Conservation (phyloP, 2,888 invertebrate species). For the Diarsia mendica region DNA sequence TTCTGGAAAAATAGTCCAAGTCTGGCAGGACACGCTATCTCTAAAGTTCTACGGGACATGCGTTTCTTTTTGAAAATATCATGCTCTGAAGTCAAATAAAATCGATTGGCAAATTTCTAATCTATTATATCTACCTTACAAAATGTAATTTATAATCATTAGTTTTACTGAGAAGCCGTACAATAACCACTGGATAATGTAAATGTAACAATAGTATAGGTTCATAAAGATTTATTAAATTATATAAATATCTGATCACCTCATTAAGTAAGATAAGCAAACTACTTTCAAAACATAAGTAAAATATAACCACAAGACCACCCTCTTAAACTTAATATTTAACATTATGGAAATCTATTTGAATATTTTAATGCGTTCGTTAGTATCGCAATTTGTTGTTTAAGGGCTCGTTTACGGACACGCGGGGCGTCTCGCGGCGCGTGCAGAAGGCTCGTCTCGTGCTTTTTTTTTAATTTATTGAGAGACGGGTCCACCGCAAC, state of each 20-base stretch:
- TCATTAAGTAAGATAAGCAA: slow-evolving; percentile 59
- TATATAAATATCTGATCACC: slow-evolving; percentile 63
- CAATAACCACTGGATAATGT: slow-evolving; percentile 60
- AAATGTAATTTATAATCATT: slow-evolving; percentile 75
- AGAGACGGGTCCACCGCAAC: no score
- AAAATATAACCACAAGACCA: slow-evolving; percentile 65
- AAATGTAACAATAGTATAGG: slow-evolving; percentile 15
- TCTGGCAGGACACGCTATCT: slow-evolving; percentile 72
- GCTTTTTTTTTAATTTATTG: no score
- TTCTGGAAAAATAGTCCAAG: slow-evolving; percentile 69
- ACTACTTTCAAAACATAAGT: slow-evolving; percentile 58
- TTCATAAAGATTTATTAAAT: slow-evolving; percentile 41
- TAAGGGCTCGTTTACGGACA: no score
- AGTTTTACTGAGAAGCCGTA: slow-evolving; percentile 80
- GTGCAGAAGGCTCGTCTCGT: no score
- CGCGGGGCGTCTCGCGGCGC: no score
- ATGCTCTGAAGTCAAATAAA: slow-evolving; percentile 82
- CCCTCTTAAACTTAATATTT: slow-evolving; percentile 46
- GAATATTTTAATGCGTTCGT: slow-evolving; percentile 45
- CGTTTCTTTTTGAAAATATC: slow-evolving; percentile 79
- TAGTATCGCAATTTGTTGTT: slow-evolving; percentile 42
- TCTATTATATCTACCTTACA: slow-evolving; percentile 79
- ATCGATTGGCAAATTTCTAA: slow-evolving; percentile 74
- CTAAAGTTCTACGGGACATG: slow-evolving; percentile 84
- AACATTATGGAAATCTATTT: slow-evolving; percentile 36